A percentile compares a stretch with the other conserved stretches of the same genome.
Evolutionary conservation across 2,888 invertebrate species (phyloP).

Genomic region (Cabera pusaria): DNA sequence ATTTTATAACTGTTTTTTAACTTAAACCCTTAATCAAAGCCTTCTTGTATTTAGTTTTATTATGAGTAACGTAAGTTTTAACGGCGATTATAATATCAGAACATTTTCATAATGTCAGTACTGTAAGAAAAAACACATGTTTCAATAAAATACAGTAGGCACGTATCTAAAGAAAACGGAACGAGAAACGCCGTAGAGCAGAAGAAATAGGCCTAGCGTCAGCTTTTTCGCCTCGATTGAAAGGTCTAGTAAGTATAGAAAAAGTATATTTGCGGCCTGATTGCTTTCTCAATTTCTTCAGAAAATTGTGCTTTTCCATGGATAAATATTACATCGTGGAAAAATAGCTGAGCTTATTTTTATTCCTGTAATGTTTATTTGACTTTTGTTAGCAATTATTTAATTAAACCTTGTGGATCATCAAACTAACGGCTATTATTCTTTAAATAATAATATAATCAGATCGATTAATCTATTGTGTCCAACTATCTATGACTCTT

Average conservation of each 20-base stretch:
- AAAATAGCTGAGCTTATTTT: no score
- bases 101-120: not conserved
- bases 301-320: conserved; percentile 4
- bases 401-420: no score
- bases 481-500: conserved; percentile 10
- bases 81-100: no score
- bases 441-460: no score
- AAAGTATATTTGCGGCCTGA: conserved; percentile 16
- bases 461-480: conserved; percentile 13
- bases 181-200: conserved; percentile 25
- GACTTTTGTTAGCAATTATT: no score
- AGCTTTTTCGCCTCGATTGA: conserved; percentile 27
- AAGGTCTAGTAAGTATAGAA: conserved; percentile 21
- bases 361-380: no score
- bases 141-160: conserved; percentile 23
- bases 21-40: no score
- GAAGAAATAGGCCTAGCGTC: conserved; percentile 35
- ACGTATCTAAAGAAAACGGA: conserved; percentile 20
- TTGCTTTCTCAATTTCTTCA: conserved; percentile 8
- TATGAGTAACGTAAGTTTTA: no score
- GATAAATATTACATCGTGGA: no score
- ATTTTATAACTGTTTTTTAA: no score
- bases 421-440: no score
- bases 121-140: conserved; percentile 3
- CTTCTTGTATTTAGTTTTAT: no score